phyloP scores from a whole-genome alignment of 2,797 vertebrate genomes.

The Phoxinus dragarum region DNA sequence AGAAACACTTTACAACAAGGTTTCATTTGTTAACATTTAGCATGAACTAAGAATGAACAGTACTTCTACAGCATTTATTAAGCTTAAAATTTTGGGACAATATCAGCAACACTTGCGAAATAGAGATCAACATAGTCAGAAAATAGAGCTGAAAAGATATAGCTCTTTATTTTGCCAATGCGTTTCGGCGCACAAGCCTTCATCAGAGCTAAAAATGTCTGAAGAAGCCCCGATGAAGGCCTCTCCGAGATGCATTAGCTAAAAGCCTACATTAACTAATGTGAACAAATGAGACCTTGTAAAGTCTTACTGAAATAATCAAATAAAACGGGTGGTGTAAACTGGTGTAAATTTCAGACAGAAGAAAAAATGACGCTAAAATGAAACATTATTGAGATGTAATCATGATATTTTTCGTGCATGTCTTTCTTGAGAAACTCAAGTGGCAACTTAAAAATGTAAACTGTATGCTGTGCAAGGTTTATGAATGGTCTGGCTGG shows the following conservation, averaged over 20 bases:
- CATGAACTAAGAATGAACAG: background rate
- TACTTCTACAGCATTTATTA: background rate
- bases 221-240: too few species aligned
- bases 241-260: background rate
- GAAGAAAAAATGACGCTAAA: background rate
- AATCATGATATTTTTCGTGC: background rate
- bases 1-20: background rate
- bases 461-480: background rate
- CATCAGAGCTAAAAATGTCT: too few species aligned
- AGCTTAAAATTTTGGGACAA: background rate
- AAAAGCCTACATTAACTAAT: background rate
- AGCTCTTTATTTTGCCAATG: too few species aligned
- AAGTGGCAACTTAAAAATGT: background rate
- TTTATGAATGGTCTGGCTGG: conserved; percentile 1
- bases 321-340: background rate
- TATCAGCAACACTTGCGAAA: too few species aligned
- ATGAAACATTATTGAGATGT: background rate
- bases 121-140: too few species aligned
- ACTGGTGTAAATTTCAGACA: background rate
- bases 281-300: too few species aligned
- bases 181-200: too few species aligned
- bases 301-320: background rate
- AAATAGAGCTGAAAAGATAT: too few species aligned
- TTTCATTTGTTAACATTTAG: background rate
- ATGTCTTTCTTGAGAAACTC: background rate